Percentiles rank a stretch among this genome's conserved stretches.
Conservation (phyloP, 2,113 vertebrate species). For the Callipepla californica region DNA sequence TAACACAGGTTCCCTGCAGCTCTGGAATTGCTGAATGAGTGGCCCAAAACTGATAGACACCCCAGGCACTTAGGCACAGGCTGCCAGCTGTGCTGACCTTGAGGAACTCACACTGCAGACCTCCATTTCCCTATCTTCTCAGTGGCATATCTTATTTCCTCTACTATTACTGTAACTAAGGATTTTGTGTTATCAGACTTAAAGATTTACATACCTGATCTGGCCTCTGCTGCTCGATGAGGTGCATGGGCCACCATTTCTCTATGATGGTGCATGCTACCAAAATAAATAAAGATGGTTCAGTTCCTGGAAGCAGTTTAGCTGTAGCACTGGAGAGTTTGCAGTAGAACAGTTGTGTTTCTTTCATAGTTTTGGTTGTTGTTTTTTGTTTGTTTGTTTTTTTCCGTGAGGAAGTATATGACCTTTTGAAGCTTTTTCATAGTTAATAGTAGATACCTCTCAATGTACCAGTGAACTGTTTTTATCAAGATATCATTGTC, state of each 20-base stretch:
- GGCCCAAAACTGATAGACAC: neutral
- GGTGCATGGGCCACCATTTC: neutral
- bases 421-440: neutral
- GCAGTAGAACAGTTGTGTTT: neutral
- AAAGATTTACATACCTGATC: neutral
- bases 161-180: neutral
- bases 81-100: neutral
- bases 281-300: neutral
- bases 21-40: neutral
- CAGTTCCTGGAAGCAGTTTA: neutral
- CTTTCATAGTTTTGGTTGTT: neutral
- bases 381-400: neutral
- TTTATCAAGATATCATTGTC: neutral
- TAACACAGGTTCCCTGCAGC: too few species aligned
- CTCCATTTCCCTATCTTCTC: neutral
- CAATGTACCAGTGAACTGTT: neutral
- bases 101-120: neutral
- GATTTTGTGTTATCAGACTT: neutral
- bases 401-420: neutral
- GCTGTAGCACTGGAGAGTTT: neutral
- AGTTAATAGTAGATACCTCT: neutral
- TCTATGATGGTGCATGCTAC: neutral
- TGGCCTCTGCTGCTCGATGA: neutral
- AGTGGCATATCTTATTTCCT: neutral
- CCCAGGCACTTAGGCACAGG: neutral